Base-by-base conservation (phyloP, 1,140 invertebrate genomes). In the Formica exsecta region DNA sequence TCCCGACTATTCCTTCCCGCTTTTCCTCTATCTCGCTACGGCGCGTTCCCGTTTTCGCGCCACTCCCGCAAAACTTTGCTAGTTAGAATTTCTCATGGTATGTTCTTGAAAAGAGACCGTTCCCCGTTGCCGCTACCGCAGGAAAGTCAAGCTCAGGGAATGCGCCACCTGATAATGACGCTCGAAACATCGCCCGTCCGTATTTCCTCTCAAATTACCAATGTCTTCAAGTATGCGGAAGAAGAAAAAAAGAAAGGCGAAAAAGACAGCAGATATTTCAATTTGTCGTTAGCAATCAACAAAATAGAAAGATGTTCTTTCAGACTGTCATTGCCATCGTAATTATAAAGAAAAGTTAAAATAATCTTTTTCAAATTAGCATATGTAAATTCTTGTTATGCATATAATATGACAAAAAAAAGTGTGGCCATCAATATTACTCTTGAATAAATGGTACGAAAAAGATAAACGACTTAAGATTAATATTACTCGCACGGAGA, bases 1-100 rank as follows among this genome's bases (percentile, higher is more conserved):
- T 83, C 79, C 41, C 68, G 79, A 71, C 68, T 61, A 83, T 74
- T 74, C 13, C 68, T 19, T 51, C 73, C 64, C 85, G 66, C 76
- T 66, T 74, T 61, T 86, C 59, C 51, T 77, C 62, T 51, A 61
- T 68, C 65, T 59, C 29, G 44, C 48, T 51, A 51, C 11, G 41
- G 41, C 66, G 51, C 77, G 70, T 81, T 86, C 64, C 59, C 68
- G 71, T 66, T 83, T 87, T 85, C 66, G 68, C 74, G 86, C 74
- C 22, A 66, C 86, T 87, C 61, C 64, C 51, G 87, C 74, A 70
- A 61, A 91, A 91, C 90, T 91, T 91, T 91, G 89, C 90, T 91
- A 91, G 90, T 91, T 91, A 91, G 89, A 90, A 91, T 90, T 90
- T 91, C 87, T 87, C 90, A 76, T 81, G 71, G 62, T 83, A 80